These are phyloP conservation scores for Podarcis raffonei DNA, from an alignment of 2,113 vertebrate species.

Conservation along the genomic window DNA sequence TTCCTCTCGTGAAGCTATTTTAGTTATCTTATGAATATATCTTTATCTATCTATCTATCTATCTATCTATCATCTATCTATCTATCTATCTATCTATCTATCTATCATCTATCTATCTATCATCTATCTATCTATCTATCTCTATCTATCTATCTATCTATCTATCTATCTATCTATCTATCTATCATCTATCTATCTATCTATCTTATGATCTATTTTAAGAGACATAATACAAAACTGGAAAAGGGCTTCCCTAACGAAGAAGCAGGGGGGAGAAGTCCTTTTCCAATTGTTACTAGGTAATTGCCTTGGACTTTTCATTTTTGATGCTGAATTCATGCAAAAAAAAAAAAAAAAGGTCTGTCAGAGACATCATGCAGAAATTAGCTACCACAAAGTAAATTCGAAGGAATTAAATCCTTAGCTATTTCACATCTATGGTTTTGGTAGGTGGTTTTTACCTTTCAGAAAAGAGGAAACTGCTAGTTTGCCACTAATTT, in stretches of 20 bases:
- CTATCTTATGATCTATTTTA: constrained; percentile 13
- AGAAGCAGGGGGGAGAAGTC: not conserved
- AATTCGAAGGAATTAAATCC: constrained; percentile 43
- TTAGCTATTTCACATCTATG: not conserved
- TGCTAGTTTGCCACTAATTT: constrained; percentile 29
- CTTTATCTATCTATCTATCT: no score
- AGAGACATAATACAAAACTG: constrained; percentile 25
- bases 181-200: no score
- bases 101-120: no score
- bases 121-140: no score
- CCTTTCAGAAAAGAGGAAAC: constrained; percentile 40
- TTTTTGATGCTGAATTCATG: constrained; percentile 44
- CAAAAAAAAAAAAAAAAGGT: not conserved
- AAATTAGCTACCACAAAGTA: constrained; percentile 20
- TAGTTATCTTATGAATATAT: not conserved
- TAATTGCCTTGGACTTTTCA: constrained; percentile 37
- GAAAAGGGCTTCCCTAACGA: constrained; percentile 38
- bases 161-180: no score
- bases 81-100: no score
- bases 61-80: no score
- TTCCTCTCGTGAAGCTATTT: not conserved
- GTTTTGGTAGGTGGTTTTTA: not conserved
- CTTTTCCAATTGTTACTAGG: constrained; percentile 7
- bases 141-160: no score
- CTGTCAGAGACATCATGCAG: not conserved